Evolutionary conservation across 2,113 vertebrate species (phyloP).

Genomic region (Myiagra hebetior): DNA sequence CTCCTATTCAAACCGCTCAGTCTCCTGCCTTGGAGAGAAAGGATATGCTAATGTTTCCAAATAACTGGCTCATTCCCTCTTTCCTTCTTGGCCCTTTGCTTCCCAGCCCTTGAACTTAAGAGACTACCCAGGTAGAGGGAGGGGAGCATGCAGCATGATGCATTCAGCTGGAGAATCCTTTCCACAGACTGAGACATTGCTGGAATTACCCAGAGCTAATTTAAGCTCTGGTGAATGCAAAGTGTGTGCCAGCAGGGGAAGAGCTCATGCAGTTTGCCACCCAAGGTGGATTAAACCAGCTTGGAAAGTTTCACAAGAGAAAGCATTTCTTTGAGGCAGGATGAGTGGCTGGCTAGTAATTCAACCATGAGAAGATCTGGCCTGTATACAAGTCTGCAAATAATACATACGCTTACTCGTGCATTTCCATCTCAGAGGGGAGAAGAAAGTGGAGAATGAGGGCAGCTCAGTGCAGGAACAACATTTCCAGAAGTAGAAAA

Average conservation of each 20-base stretch:
- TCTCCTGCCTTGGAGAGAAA: background rate
- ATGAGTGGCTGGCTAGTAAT: slow-evolving; percentile 55
- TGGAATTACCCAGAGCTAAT: slow-evolving; percentile 64
- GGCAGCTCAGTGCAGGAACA: background rate
- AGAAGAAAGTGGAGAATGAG: slow-evolving; percentile 42
- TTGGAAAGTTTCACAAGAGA: slow-evolving; percentile 56
- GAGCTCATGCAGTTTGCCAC: slow-evolving; percentile 61
- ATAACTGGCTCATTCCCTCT: background rate
- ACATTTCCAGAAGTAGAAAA: slow-evolving; percentile 28
- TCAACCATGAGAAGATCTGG: slow-evolving; percentile 56
- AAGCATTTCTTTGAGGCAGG: slow-evolving; percentile 55
- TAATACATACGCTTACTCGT: slow-evolving; percentile 24
- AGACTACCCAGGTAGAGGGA: slow-evolving; percentile 13
- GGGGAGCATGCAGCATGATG: background rate
- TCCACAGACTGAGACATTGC: slow-evolving; percentile 34
- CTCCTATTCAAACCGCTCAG: background rate
- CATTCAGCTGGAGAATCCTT: slow-evolving; percentile 20
- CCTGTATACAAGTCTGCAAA: slow-evolving; percentile 41
- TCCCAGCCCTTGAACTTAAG: background rate
- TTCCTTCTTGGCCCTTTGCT: background rate
- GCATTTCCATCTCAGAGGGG: slow-evolving; percentile 29
- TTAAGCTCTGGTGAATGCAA: slow-evolving; percentile 47
- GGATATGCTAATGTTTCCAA: background rate
- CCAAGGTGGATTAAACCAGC: slow-evolving; percentile 69
- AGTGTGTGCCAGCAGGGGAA: slow-evolving; percentile 47